Evolutionary conservation across 2,113 vertebrate species (phyloP), one percentile per base, ranked within the genome.

Genomic region (Gymnogyps californianus): DNA sequence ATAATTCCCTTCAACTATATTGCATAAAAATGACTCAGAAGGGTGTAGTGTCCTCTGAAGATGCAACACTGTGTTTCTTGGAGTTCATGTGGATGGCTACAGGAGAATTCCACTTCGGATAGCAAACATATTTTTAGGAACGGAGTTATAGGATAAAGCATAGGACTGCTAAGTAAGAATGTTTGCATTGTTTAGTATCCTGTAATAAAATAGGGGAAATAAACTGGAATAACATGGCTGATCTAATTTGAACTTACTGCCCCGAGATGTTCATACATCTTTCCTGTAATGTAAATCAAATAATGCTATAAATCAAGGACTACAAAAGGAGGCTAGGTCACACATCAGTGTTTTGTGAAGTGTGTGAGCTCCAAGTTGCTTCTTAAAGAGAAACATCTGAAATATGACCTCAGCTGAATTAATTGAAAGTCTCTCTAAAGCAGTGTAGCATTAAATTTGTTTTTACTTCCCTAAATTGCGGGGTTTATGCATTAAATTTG

Each of bases 11-110:
- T 80, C 8, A 7, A 80, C 75, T 89, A 26, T 42, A 46, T 76
- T 74, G 75, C 81, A 29, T 64, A 83, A 64, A 95, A 97, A 91
- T 95, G 34, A 95, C 65, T 94, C 77, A 66, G 52, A 96, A 97
- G 78, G 40, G 65, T 86, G 29, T 66, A 85, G 67, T 77, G 93
- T 76, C 75, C 62, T 91, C 54, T 62, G 40, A 89, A 47, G 77
- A 69, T 85, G 65, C 66, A 81, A 67, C 3, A 3, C 67, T 89
- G 9, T 89, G 40, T 89, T 97, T 97, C 71, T 59, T 57, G 62
- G 75, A 96, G 59, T 38, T 96, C 54, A 61, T 44, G 49, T 9
- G 46, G 14, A 4, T 76, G 67, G 57, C 54, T 65, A 40, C 32
- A 94, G 83, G 72, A 84, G 67, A 87, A 87, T 94, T 93, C 46